Evolutionary conservation across 2,888 invertebrate species (phyloP).

Genomic region (Salticus scenicus): DNA sequence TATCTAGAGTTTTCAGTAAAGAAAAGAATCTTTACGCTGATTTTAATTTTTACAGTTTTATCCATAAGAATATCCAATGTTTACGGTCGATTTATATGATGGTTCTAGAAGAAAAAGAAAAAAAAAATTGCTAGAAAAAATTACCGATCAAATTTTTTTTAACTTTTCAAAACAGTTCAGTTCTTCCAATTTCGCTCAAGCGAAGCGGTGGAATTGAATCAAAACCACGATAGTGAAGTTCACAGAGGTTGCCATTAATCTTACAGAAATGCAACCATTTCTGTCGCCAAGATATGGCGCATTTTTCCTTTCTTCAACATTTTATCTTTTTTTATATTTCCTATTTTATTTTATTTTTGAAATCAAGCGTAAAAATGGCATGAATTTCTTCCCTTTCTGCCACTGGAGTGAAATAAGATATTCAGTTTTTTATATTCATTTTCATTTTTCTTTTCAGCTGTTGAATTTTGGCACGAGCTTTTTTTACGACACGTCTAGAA

Average conservation of each 20-base stretch:
- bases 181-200: slow-evolving; percentile 18
- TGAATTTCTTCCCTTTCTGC: slow-evolving; percentile 8
- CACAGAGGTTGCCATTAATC: slow-evolving; percentile 48
- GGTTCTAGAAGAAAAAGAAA: slow-evolving; percentile 14
- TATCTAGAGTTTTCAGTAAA: not conserved
- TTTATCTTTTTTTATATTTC: slow-evolving; percentile 16
- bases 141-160: not conserved
- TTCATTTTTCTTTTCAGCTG: not conserved
- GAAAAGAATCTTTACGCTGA: not conserved
- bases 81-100: slow-evolving; percentile 45
- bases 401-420: slow-evolving; percentile 12
- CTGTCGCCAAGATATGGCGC: slow-evolving; percentile 34
- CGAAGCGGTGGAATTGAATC: slow-evolving; percentile 29
- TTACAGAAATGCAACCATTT: slow-evolving; percentile 41
- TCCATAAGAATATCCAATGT: not conserved
- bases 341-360: slow-evolving; percentile 43
- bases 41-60: slow-evolving; percentile 19
- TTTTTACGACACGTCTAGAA: slow-evolving; percentile 11
- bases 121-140: not conserved
- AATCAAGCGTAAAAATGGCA: slow-evolving; percentile 41
- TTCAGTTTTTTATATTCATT: not conserved
- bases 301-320: slow-evolving; percentile 4
- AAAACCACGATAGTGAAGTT: slow-evolving; percentile 48
- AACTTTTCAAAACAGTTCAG: slow-evolving; percentile 1
- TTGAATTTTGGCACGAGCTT: slow-evolving; percentile 6